phyloP scores from a whole-genome alignment of 2,888 invertebrate species.

The Sepiola atlantica region DNA sequence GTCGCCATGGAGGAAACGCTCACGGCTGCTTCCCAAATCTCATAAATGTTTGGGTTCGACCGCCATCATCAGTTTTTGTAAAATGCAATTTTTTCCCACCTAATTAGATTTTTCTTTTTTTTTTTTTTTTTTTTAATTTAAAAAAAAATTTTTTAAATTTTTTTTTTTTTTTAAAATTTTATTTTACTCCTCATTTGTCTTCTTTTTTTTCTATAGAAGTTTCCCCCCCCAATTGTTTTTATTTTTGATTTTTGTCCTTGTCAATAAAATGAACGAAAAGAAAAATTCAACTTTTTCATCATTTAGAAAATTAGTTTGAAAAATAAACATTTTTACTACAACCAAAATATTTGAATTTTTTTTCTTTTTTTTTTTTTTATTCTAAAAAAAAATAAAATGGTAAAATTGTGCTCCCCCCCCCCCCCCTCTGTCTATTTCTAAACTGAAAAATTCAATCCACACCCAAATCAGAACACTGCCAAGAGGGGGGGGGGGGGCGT shows the following conservation, averaged over 20 bases:
- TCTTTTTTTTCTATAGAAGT: background rate
- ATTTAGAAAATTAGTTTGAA: constrained; percentile 2
- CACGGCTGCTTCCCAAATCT: background rate
- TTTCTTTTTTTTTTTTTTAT: background rate
- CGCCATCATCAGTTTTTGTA: background rate
- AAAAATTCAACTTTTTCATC: background rate
- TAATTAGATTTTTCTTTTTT: background rate
- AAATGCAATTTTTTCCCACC: background rate
- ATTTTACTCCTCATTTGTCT: background rate
- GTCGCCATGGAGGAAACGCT: background rate
- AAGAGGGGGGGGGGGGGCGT: no score
- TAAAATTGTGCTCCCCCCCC: no score
- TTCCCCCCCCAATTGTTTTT: no score
- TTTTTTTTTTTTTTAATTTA: background rate
- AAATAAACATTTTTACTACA: constrained; percentile 13
- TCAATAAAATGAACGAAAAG: background rate
- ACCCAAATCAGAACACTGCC: no score
- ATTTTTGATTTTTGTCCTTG: no score
- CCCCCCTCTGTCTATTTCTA: no score
- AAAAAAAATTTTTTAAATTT: background rate
- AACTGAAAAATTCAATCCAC: no score
- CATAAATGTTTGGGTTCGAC: background rate
- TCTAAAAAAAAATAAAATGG: background rate
- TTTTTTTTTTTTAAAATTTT: background rate
- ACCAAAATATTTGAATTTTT: background rate